Evolutionary conservation across 1,140 invertebrate species (phyloP).

Genomic region (Psilanteris sp.): DNA sequence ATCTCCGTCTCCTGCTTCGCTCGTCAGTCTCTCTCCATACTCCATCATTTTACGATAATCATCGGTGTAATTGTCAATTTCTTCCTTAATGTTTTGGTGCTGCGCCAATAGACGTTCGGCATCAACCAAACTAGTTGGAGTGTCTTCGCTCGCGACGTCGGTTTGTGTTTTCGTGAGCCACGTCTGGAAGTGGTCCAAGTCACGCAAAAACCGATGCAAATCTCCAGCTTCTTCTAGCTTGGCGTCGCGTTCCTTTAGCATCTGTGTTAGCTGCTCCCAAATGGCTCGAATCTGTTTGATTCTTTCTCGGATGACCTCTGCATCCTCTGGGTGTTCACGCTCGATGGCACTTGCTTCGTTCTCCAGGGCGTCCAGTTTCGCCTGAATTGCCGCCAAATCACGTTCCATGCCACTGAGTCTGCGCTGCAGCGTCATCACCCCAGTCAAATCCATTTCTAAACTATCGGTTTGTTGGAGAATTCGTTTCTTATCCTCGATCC

Average conservation of each 20-base stretch:
- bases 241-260: conserved; percentile 98
- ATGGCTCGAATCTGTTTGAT: conserved; percentile 93
- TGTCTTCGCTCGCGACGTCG: conserved; percentile 98
- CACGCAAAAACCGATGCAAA: conserved; percentile 97
- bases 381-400: conserved; percentile 98
- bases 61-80: conserved; percentile 99
- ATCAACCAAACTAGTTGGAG: conserved; percentile 96
- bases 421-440: conserved; percentile 90
- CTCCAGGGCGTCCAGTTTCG: conserved; percentile 95
- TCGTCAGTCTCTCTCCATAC: conserved; percentile 96
- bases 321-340: conserved; percentile 97
- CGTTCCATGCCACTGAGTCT: conserved; percentile 98
- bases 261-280: conserved; percentile 98
- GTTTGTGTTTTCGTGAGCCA: conserved; percentile 99
- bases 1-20: conserved; percentile 92
- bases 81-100: conserved; percentile 98
- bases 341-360: conserved; percentile 95
- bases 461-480: conserved; percentile 96
- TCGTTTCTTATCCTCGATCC: conserved; percentile 99
- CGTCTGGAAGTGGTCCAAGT: conserved; percentile 98
- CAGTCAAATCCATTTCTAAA: conserved; percentile 96
- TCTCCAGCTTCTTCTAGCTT: conserved; percentile 99
- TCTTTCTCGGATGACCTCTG: conserved; percentile 93
- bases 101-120: conserved; percentile 97
- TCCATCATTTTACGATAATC: conserved; percentile 99